Conservation (phyloP, 1,140 invertebrate species). For the Oscheius sp. region DNA sequence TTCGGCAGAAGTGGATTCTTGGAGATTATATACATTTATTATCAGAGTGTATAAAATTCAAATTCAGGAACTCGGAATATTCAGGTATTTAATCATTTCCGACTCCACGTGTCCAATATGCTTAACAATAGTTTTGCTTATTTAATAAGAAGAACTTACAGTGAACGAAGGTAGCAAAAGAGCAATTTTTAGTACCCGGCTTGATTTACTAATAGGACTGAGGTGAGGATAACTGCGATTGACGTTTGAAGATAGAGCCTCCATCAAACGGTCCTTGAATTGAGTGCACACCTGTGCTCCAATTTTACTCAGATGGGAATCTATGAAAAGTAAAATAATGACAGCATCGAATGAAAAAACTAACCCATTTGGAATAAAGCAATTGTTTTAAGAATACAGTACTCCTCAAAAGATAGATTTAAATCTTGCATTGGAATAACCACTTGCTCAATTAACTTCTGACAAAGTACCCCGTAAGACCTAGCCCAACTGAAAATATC, state of each 20-base stretch:
- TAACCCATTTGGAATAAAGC: not conserved
- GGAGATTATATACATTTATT: not conserved
- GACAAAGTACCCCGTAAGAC: not conserved
- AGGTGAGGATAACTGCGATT: not conserved
- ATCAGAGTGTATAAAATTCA: not conserved
- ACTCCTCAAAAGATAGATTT: not conserved
- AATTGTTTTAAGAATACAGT: not conserved
- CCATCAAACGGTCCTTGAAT: not conserved
- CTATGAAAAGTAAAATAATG: too few species aligned
- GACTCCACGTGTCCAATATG: slow-evolving; percentile 4
- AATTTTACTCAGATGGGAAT: not conserved
- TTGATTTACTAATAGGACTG: not conserved
- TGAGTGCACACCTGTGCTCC: not conserved
- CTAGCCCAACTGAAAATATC: not conserved
- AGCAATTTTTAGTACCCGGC: not conserved
- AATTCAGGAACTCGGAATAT: not conserved
- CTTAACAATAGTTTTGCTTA: not conserved
- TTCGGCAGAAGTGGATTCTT: too few species aligned
- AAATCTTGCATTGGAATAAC: not conserved
- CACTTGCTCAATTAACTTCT: not conserved
- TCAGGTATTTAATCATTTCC: not conserved
- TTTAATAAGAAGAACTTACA: not conserved
- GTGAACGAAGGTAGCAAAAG: not conserved
- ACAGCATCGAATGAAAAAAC: not conserved
- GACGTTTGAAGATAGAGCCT: not conserved